Base-by-base conservation (phyloP, 1,140 invertebrate genomes). In the Drosophila nigromelanica region DNA sequence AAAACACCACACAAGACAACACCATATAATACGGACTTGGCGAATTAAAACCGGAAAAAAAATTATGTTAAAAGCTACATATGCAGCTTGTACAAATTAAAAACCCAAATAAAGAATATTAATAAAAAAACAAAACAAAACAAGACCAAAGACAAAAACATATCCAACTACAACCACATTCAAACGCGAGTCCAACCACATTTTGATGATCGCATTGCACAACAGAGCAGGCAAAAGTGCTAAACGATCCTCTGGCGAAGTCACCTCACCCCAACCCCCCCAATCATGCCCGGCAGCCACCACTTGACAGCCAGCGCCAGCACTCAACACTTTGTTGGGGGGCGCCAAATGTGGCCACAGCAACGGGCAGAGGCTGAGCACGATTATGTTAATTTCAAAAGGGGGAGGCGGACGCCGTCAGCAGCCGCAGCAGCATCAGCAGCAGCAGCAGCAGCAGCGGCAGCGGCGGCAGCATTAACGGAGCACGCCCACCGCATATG, bases 401-500 rank as follows among this genome's bases (percentile, higher is more conserved):
- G 50, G 51, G 67, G 42, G 47, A 40, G 59, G 61, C 8, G 42
- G 40, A 18, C 6, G 27, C 21, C 60, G 40, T 35, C 47, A 52
- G 30, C 45, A 7, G 58, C n/a, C 27, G 24, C 39, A 6, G 24
- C 51, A 21, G 68, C 79, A 74, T 63, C 76, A 86, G 24, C 47
- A 50, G 1, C 21, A 21, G 24, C n/a, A 37, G 35, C 30, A 33
- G 37, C 37, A 39, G 37, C 14, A n/a, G 30, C 45, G 4, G 59
- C n/a, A 37, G 33, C 45, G 6, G 27, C 39, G 15, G 68, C 79
- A 74, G 68, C 76, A 86, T 82, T 86, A 86, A 78, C 79, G 76
- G 79, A 82, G 83, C 83, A 87, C 83, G 83, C 83, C 83, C 83
- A 87, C 83, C 76, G 83, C 80, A 87, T 87, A 89, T 89, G 83